Conservation (phyloP, 2,113 vertebrate genomes). For the Bubo blakistoni region DNA sequence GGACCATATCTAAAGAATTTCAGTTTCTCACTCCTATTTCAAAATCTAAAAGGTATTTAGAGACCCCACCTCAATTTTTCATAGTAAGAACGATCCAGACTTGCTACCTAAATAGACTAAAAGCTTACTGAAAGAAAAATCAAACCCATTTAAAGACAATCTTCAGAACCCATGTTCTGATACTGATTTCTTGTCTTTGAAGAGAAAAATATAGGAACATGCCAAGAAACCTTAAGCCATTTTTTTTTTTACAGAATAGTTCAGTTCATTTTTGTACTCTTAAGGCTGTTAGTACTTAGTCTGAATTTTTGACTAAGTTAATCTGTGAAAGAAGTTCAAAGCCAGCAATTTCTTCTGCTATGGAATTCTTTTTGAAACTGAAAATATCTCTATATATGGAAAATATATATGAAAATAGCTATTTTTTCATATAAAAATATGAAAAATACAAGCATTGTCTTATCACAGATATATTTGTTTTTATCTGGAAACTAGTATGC, state of each 20-base stretch:
- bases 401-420: neutral
- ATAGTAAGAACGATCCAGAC: neutral
- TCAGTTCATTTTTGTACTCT: neutral
- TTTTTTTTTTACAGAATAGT: neutral
- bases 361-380: neutral
- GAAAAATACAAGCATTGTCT: neutral
- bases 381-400: neutral
- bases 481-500: neutral
- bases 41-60: neutral
- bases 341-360: neutral
- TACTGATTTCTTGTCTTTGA: neutral
- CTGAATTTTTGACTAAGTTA: neutral
- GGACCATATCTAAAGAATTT: neutral
- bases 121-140: neutral
- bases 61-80: neutral
- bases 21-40: neutral
- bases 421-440: neutral
- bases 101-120: neutral
- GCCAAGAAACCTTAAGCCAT: neutral
- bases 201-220: neutral
- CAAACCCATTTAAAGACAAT: neutral
- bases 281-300: neutral
- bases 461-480: neutral
- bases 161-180: neutral
- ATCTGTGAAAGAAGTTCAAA: neutral